Base-by-base conservation (phyloP, 2,113 vertebrate species). In the Gymnocephalus cernua region DNA sequence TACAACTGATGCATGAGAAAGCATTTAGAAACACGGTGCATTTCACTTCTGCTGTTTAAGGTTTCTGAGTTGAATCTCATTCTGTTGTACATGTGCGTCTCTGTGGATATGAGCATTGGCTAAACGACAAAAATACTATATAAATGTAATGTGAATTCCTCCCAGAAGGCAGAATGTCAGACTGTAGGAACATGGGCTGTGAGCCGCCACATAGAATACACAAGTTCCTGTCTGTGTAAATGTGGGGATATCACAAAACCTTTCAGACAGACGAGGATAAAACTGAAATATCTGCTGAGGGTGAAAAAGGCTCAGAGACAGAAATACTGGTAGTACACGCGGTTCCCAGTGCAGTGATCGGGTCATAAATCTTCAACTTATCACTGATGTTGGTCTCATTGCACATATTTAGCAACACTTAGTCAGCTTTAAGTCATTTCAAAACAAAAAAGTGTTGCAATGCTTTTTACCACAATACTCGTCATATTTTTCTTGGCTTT, bases 141-240 rank as follows among this genome's bases (percentile, higher is more conserved):
- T 57, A 80, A 87, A 80, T 87, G 79, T 66, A 85, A 85, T 68
- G 68, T 76, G 73, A 83, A 81, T 86, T 86, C 65, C 41, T 79
- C 77, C 85, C 77, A 82, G 44, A 64, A 72, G 81, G 63, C 72
- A 75, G 32, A 38, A 73, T 78, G 86, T 79, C 64, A 50, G 57
- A 77, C 48, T 63, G 84, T 14, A 56, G 48, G 54, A 85, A 73
- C 66, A 74, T 5, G 25, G 70, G 59, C 66, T 61, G 61, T 48
- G 72, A 79, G 66, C 48, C 0, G 21, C 47, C 63, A 66, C 51
- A 12, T 6, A 48, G 79, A 79, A 78, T 79, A 76, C 62, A 82
- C 54, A 89, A 74, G 80, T 68, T 64, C 56, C 79, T 76, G 45
- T 68, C 58, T 35, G 35, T 57, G 79, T 64, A 72, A 61, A 66